A percentile compares a stretch with the other conserved stretches of the same genome.
Conservation (phyloP, 2,113 vertebrate genomes). For the Mustela nigripes region DNA sequence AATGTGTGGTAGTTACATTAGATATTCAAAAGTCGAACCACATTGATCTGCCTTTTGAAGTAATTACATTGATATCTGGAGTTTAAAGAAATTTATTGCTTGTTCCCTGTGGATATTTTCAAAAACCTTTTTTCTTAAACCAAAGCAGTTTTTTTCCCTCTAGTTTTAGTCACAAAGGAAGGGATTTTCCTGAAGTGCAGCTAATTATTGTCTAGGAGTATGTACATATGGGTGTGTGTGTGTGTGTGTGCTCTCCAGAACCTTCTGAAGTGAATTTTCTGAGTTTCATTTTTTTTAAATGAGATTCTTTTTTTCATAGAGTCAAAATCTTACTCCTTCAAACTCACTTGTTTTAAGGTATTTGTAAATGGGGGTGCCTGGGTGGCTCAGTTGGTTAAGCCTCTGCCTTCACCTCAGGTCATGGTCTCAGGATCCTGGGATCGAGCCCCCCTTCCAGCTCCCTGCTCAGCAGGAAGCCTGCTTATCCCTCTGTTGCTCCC, state of each 20-base stretch:
- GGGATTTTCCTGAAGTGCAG: background rate
- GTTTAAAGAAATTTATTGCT: constrained; percentile 64
- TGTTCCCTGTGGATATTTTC: constrained; percentile 64
- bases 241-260: background rate
- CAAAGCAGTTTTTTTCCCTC: background rate
- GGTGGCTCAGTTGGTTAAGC: no score
- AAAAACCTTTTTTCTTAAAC: background rate
- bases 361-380: background rate
- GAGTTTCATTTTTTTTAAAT: background rate
- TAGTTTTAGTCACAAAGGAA: constrained; percentile 24
- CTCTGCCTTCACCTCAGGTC: no score
- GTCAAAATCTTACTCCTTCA: background rate
- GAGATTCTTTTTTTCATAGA: background rate
- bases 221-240: no score
- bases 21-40: constrained; percentile 35
- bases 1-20: constrained; percentile 23
- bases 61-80: constrained; percentile 77
- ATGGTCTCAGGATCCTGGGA: no score
- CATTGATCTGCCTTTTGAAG: constrained; percentile 69
- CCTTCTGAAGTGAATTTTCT: background rate
- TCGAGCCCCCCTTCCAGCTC: no score
- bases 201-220: background rate
- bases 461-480: no score
- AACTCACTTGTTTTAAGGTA: background rate
- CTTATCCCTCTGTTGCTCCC: no score